phyloP scores from a whole-genome alignment of 1,140 invertebrate genomes.

The Choristoneura fumiferana region DNA sequence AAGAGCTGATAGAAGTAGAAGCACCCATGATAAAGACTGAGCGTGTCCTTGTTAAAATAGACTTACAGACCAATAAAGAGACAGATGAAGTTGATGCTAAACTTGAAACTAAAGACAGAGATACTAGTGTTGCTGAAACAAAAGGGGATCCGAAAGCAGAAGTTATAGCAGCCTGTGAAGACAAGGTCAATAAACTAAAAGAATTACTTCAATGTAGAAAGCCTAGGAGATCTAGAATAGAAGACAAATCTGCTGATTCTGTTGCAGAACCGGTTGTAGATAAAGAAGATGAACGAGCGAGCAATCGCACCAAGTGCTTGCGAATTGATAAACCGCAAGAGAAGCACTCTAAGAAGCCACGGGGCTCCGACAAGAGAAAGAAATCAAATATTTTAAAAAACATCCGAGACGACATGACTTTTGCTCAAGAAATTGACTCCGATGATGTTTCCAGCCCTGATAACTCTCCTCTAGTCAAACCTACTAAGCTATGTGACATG shows the following conservation, averaged over 20 bases:
- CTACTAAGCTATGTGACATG: slow-evolving; percentile 18
- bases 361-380: slow-evolving; percentile 25
- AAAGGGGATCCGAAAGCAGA: slow-evolving; percentile 29
- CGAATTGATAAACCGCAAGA: slow-evolving; percentile 29
- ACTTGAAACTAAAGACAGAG: slow-evolving; percentile 6
- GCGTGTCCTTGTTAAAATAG: background rate
- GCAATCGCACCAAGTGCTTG: slow-evolving; percentile 23
- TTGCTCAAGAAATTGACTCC: slow-evolving; percentile 32
- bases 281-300: background rate
- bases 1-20: slow-evolving; percentile 35
- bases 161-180: slow-evolving; percentile 55
- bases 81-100: background rate
- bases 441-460: slow-evolving; percentile 34
- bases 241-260: slow-evolving; percentile 11
- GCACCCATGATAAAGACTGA: slow-evolving; percentile 44
- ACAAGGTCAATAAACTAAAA: slow-evolving; percentile 58
- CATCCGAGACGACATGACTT: slow-evolving; percentile 35
- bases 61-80: background rate
- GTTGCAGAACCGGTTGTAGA: slow-evolving; percentile 16
- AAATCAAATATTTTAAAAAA: slow-evolving; percentile 24
- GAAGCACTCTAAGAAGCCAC: slow-evolving; percentile 32
- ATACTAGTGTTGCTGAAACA: background rate
- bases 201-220: slow-evolving; percentile 40
- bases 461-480: slow-evolving; percentile 28
- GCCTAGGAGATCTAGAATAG: slow-evolving; percentile 27